These are phyloP conservation scores for Micrastur ruficollis DNA, from an alignment of 2,797 vertebrate genomes.

Conservation along the genomic window DNA sequence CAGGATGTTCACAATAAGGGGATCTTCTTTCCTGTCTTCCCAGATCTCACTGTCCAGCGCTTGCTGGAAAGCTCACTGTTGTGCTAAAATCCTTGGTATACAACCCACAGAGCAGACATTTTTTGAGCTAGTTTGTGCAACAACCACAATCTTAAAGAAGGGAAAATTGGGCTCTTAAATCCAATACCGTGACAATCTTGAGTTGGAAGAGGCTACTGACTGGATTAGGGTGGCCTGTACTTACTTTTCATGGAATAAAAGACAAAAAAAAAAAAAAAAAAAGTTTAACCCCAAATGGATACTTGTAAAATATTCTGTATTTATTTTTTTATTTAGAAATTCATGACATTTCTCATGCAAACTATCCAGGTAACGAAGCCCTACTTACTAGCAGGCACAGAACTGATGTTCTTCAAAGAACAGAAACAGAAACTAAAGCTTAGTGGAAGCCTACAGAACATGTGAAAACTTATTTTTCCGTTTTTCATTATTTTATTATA, in stretches of 20 bases:
- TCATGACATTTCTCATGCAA: background rate
- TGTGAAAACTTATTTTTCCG: background rate
- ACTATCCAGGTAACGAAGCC: background rate
- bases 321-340: background rate
- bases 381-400: background rate
- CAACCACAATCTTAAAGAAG: background rate
- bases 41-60: background rate
- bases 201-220: background rate
- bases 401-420: background rate
- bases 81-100: background rate
- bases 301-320: background rate
- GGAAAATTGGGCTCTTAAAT: background rate
- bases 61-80: background rate
- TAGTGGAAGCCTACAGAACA: background rate
- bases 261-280: rapidly evolving
- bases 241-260: background rate
- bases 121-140: background rate
- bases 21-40: background rate
- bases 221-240: background rate
- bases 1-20: background rate
- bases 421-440: background rate
- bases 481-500: background rate
- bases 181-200: background rate
- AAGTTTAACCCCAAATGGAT: background rate
- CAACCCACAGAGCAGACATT: background rate